Percentiles rank a stretch among this genome's conserved stretches.
Conservation (phyloP, 1,140 invertebrate species). For the Aporrectodea caliginosa region DNA sequence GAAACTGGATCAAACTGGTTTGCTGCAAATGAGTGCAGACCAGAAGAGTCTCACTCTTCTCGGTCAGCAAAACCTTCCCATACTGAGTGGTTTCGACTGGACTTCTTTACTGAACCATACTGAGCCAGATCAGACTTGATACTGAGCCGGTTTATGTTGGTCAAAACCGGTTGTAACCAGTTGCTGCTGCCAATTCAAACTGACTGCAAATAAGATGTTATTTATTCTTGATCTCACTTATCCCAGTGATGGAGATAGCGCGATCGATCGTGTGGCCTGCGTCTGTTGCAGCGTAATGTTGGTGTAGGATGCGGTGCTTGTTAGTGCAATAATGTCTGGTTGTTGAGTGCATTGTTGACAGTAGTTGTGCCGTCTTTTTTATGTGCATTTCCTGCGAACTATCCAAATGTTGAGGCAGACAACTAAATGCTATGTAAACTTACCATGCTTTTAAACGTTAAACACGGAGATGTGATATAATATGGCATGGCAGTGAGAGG, state of each 20-base stretch:
- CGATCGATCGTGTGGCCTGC: no score
- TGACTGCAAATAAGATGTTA: not conserved
- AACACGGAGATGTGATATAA: no score
- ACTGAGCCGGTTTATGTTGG: not conserved
- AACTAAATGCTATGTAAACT: no score
- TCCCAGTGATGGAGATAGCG: not conserved
- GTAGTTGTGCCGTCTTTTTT: no score
- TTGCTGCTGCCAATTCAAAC: no score
- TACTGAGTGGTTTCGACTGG: not conserved
- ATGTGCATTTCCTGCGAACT: no score
- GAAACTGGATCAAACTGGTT: not conserved
- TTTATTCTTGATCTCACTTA: not conserved
- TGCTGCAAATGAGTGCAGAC: not conserved
- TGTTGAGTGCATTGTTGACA: not conserved
- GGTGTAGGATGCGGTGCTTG: no score
- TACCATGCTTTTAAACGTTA: no score
- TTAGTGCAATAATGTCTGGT: not conserved
- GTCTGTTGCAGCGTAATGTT: no score
- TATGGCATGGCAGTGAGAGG: no score
- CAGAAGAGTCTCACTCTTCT: not conserved
- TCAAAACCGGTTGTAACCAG: not conserved
- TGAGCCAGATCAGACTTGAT: not conserved
- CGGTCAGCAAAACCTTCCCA: not conserved
- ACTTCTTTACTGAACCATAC: not conserved
- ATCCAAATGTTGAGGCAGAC: no score